These are phyloP conservation scores for Colius striatus DNA, from an alignment of 2,113 vertebrate genomes.

Conservation along the genomic window DNA sequence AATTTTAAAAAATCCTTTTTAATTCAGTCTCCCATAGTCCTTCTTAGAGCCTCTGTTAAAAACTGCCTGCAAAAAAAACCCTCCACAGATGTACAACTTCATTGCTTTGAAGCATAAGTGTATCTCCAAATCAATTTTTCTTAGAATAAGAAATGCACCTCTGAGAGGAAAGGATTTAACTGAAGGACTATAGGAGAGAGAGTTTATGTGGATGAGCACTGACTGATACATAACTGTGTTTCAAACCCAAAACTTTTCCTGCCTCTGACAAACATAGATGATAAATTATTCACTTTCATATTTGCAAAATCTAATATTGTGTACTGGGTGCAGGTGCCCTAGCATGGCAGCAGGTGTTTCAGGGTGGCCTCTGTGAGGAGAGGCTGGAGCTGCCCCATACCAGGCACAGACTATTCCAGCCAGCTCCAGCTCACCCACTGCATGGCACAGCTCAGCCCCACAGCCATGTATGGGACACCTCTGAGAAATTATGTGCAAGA, in stretches of 20 bases:
- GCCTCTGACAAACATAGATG: background rate
- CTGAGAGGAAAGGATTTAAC: background rate
- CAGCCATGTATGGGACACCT: fast-evolving
- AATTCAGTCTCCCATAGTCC: background rate
- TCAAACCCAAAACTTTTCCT: background rate
- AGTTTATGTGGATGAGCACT: background rate
- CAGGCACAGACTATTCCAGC: fast-evolving
- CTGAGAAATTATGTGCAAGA: background rate
- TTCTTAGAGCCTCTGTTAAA: background rate
- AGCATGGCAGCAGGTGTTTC: background rate
- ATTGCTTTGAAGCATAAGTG: background rate
- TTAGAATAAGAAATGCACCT: background rate
- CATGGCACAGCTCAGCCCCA: fast-evolving
- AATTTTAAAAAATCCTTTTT: fast-evolving
- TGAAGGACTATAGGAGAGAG: background rate
- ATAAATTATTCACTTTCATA: background rate
- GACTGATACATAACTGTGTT: background rate
- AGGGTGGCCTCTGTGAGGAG: background rate
- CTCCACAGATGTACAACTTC: no score
- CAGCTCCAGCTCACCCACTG: fast-evolving
- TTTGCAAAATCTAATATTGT: background rate
- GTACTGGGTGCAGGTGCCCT: fast-evolving
- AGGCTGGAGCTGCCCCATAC: fast-evolving
- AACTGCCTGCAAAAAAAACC: background rate
- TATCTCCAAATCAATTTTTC: background rate